phyloP scores from a whole-genome alignment of 2,888 invertebrate genomes.

The Allygus modestus region DNA sequence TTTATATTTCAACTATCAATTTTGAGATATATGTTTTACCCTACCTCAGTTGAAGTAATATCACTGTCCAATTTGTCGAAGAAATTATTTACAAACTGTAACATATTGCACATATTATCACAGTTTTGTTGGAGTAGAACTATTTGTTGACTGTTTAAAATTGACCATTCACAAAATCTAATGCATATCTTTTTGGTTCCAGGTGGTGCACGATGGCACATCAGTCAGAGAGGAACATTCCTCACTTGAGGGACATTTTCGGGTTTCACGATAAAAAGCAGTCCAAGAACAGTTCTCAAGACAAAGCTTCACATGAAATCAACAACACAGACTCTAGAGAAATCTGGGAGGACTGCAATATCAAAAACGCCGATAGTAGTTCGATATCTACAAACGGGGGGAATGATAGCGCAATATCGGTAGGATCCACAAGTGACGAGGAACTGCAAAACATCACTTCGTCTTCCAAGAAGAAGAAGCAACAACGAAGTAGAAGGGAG shows the following conservation, averaged over 20 bases:
- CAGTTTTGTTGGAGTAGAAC: too few species aligned
- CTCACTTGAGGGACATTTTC: slow-evolving; percentile 87
- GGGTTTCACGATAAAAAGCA: slow-evolving; percentile 75
- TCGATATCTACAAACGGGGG: slow-evolving; percentile 73
- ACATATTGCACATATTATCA: too few species aligned
- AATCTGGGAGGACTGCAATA: slow-evolving; percentile 52
- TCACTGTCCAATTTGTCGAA: too few species aligned
- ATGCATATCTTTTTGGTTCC: slow-evolving; percentile 27
- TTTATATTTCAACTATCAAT: too few species aligned
- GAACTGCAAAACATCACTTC: slow-evolving; percentile 70
- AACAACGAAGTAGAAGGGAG: slow-evolving; percentile 81
- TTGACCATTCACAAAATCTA: too few species aligned
- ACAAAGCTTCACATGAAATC: slow-evolving; percentile 31
- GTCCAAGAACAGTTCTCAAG: slow-evolving; percentile 41
- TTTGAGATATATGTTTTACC: too few species aligned
- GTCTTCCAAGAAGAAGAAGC: slow-evolving; percentile 68
- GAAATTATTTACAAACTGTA: too few species aligned
- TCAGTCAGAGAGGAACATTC: slow-evolving; percentile 84
- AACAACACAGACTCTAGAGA: slow-evolving; percentile 31
- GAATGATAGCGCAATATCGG: slow-evolving; percentile 74
- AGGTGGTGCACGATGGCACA: slow-evolving; percentile 57
- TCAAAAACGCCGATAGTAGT: slow-evolving; percentile 71
- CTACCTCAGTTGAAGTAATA: too few species aligned
- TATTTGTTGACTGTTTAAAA: too few species aligned
- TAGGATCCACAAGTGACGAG: slow-evolving; percentile 75